Evolutionary conservation across 2,113 vertebrate species (phyloP), one percentile per base, ranked within the genome.

Genomic region (Vulpes lagopus): DNA sequence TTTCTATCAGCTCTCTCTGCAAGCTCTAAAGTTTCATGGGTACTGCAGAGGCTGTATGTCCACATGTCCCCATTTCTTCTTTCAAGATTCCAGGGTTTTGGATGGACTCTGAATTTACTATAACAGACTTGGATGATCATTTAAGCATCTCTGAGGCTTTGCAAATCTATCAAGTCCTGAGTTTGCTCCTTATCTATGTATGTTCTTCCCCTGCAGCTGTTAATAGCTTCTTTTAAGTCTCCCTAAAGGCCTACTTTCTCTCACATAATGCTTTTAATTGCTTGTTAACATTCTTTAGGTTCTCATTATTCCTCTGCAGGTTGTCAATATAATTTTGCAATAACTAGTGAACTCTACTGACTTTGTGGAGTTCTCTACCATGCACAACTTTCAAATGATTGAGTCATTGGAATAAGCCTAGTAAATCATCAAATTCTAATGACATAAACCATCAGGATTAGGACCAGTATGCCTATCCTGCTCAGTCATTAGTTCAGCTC

Each of bases 271-370:
- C 30, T 83, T 83, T 83, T 89, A 15, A n/a, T 73, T 92, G 22
- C 22, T 78, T 65, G 49, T 59, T 65, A 74, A 74, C 11, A 65
- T 74, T 27, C 14, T 15, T 64, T 27, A 65, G 27, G n/a, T 88
- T 81, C 91, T 74, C 43, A 82, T 92, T 96, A 92, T 82, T 89
- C 16, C 43, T 74, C 27, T 74, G 14, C 2, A 80, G 65, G 67
- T 73, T 62, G 82, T 87, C 55, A 81, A 9, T 87, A 32, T 20
- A 74, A 27, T 11, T 73, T 81, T 73, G 20, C 74, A 87, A 38
- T 55, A 38, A 74, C 23, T n/a, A 91, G 59, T 91, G 62, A 91
- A 78, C 71, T 51, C n/a, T 32, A 43, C 16, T 74, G 43, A 88
- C 43, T 69, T 82, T 65, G 43, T n/a, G 49, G 27, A 15, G 6